Evolutionary conservation across 2,113 vertebrate species (phyloP).

Genomic region (Excalfactoria chinensis): DNA sequence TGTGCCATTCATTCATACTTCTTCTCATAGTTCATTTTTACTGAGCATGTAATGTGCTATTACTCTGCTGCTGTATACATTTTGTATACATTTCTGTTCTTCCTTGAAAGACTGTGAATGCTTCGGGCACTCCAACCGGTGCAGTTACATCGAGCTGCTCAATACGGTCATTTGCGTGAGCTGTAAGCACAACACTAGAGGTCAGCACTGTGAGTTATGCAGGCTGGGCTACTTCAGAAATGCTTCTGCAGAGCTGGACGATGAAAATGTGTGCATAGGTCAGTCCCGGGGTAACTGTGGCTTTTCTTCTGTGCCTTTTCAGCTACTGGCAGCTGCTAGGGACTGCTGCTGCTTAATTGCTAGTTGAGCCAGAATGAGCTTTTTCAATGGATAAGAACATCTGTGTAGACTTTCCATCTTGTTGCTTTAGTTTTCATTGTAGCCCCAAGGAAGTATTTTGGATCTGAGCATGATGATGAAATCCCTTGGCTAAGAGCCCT

Average conservation of each 20-base stretch:
- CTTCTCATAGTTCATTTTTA: slow-evolving; percentile 79
- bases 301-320: slow-evolving; percentile 78
- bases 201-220: slow-evolving; percentile 99
- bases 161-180: slow-evolving; percentile 99
- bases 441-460: background rate
- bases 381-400: slow-evolving; percentile 67
- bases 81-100: slow-evolving; percentile 86
- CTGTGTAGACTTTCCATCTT: slow-evolving; percentile 39
- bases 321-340: slow-evolving; percentile 68
- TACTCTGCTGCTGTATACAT: slow-evolving; percentile 80
- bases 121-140: slow-evolving; percentile 99
- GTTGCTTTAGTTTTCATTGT: slow-evolving; percentile 23
- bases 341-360: slow-evolving; percentile 31
- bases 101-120: slow-evolving; percentile 99
- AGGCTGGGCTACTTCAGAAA: slow-evolving; percentile 99
- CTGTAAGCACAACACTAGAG: slow-evolving; percentile 99
- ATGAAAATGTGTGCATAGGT: slow-evolving; percentile 99
- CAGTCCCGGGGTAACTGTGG: slow-evolving; percentile 84
- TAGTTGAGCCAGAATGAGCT: slow-evolving; percentile 60
- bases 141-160: slow-evolving; percentile 99
- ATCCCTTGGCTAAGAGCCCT: background rate
- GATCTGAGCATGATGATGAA: background rate
- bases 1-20: slow-evolving; percentile 75
- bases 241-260: slow-evolving; percentile 95
- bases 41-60: slow-evolving; percentile 88